A percentile compares a stretch with the other conserved stretches of the same genome.
Evolutionary conservation across 2,797 vertebrate species (phyloP).

Genomic region (Pangasius macronema): DNA sequence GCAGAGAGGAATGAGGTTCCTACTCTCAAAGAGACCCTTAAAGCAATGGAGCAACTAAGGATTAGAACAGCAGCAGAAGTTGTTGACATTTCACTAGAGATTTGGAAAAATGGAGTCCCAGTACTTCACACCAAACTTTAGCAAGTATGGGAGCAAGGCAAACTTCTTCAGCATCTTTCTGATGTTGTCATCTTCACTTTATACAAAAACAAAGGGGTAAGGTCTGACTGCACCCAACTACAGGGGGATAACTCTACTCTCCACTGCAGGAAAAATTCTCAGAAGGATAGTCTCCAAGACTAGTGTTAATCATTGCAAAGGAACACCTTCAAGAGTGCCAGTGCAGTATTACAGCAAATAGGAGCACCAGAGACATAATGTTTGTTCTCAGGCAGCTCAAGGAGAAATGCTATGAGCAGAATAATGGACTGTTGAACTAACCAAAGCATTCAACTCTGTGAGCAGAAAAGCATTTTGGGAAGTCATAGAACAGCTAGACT

Average conservation of each 20-base stretch:
- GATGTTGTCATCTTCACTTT: neutral
- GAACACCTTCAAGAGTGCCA: neutral
- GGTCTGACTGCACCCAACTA: neutral
- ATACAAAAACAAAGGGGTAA: neutral
- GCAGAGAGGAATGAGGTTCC: neutral
- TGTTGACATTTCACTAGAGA: neutral
- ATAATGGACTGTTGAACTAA: neutral
- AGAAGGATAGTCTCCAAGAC: neutral
- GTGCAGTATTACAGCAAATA: neutral
- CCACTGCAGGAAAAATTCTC: neutral
- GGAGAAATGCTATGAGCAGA: neutral
- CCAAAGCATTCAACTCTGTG: neutral
- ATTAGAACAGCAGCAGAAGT: neutral
- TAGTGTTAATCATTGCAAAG: neutral
- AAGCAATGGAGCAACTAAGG: neutral
- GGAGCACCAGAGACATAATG: too few relatives aligned
- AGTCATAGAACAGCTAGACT: neutral
- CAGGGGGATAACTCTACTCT: neutral
- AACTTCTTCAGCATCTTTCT: neutral
- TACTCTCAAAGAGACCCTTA: neutral
- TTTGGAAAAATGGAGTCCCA: neutral
- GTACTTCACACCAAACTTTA: neutral
- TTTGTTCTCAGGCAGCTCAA: neutral
- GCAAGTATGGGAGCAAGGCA: neutral
- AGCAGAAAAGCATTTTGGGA: neutral